Evolutionary conservation across 2,797 vertebrate species (phyloP).

Genomic region (Pteropus rufus): DNA sequence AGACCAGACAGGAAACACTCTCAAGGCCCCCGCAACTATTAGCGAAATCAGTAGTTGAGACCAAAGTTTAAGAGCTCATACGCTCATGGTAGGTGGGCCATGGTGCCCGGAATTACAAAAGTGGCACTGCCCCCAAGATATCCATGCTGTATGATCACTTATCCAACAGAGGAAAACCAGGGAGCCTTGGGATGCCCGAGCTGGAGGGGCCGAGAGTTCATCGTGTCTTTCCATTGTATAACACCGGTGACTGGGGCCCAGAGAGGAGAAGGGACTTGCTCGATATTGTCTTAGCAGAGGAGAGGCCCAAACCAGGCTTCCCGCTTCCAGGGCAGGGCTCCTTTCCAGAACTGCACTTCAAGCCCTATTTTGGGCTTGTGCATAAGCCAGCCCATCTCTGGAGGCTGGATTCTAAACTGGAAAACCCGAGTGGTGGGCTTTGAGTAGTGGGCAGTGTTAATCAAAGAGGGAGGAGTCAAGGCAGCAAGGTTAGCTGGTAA

Average conservation of each 20-base stretch:
- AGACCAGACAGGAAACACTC: background rate
- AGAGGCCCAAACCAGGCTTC: background rate
- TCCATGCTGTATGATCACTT: background rate
- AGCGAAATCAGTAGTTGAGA: background rate
- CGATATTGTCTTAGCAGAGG: background rate
- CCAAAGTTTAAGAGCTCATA: background rate
- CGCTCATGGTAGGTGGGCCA: background rate
- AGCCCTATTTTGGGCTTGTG: background rate
- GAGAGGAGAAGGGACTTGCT: background rate
- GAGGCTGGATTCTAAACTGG: background rate
- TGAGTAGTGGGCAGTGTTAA: background rate
- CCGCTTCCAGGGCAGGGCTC: background rate
- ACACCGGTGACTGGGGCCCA: background rate
- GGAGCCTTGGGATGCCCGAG: background rate
- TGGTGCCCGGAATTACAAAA: background rate
- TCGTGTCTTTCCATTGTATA: background rate
- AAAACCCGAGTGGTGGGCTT: background rate
- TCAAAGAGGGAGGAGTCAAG: background rate
- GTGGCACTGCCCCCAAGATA: background rate
- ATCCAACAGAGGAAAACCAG: background rate
- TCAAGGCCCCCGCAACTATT: background rate
- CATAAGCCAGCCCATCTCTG: background rate
- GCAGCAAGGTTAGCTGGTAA: background rate
- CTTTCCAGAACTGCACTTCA: background rate
- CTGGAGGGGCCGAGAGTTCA: background rate